Conservation (phyloP, 2,888 invertebrate genomes). For the Eupithecia subumbrata region DNA sequence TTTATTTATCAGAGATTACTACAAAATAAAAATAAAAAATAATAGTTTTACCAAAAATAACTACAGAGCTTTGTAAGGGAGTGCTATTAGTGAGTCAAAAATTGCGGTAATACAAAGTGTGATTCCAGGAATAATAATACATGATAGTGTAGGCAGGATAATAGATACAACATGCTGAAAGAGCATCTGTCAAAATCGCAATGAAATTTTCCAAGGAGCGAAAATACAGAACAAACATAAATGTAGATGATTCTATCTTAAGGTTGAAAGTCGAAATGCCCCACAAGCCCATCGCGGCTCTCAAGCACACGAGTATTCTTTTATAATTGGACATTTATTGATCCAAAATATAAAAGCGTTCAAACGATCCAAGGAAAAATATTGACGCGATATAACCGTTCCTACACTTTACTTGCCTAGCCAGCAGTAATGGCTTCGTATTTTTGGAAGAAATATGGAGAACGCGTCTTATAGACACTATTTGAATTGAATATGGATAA, state of each 20-base stretch:
- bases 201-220: not conserved
- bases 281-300: no score
- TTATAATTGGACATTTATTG: slow-evolving; percentile 12
- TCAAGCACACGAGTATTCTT: slow-evolving; percentile 13
- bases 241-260: not conserved
- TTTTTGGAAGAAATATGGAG: slow-evolving; percentile 36
- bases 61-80: no score
- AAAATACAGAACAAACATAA: not conserved
- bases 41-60: no score
- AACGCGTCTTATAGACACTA: slow-evolving; percentile 47
- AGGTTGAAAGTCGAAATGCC: not conserved
- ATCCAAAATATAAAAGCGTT: slow-evolving; percentile 17
- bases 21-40: no score
- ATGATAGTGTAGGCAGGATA: no score
- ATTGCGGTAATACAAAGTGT: no score
- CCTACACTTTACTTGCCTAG: slow-evolving; percentile 15
- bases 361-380: slow-evolving; percentile 17
- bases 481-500: slow-evolving; percentile 71
- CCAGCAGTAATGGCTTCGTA: slow-evolving; percentile 23
- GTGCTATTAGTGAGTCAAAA: no score
- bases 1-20: no score
- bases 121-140: no score
- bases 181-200: not conserved
- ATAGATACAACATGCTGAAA: not conserved
- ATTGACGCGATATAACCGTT: slow-evolving; percentile 20